phyloP scores from a whole-genome alignment of 2,113 vertebrate species.

The human region DNA sequence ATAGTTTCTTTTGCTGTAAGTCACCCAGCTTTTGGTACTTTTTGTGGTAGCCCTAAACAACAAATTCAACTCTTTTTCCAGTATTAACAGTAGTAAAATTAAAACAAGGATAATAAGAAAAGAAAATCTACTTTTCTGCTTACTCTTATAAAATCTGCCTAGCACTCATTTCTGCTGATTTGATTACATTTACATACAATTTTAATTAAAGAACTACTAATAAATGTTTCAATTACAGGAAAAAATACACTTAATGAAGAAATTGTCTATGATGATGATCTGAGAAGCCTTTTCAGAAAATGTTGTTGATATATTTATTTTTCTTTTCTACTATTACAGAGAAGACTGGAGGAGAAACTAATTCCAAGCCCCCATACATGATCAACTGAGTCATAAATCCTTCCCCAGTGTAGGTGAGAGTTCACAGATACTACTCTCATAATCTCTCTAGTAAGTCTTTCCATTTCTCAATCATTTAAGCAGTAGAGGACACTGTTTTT shows the following conservation, averaged over 20 bases:
- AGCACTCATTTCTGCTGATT: conserved; percentile 49
- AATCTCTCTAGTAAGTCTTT: not conserved
- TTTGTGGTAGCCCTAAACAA: not conserved
- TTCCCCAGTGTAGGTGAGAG: not conserved
- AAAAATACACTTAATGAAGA: conserved; percentile 51
- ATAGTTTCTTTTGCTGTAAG: not conserved
- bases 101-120: not conserved
- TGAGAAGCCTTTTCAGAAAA: conserved; percentile 40
- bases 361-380: not conserved
- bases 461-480: not conserved
- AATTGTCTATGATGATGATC: conserved; percentile 9
- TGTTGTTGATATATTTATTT: not conserved
- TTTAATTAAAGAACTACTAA: conserved; percentile 73
- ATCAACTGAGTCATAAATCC: not conserved
- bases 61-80: not conserved
- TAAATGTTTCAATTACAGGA: conserved; percentile 64
- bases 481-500: not conserved
- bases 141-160: conserved; percentile 8
- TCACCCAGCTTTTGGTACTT: not conserved
- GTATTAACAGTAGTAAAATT: conserved; percentile 5
- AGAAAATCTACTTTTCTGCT: conserved; percentile 11
- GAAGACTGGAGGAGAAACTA: not conserved
- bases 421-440: not conserved
- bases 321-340: not conserved
- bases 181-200: conserved; percentile 71